Conservation (phyloP, 2,113 vertebrate species). For the Ceuthmochares aereus region DNA sequence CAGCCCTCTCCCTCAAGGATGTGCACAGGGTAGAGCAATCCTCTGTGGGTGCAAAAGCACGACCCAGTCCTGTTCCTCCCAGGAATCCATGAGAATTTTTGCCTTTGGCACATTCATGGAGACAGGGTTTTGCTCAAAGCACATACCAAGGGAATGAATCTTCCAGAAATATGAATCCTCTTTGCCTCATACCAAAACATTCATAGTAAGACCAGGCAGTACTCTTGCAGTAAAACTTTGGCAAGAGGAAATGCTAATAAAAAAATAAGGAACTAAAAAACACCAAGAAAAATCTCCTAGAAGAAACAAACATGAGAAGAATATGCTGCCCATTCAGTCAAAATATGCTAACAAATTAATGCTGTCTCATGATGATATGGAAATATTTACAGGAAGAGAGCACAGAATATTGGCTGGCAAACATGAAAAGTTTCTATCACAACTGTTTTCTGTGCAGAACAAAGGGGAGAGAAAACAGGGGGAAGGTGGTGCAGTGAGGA, state of each 20-base stretch:
- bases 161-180: slow-evolving; percentile 45
- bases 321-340: slow-evolving; percentile 22
- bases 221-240: slow-evolving; percentile 36
- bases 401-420: slow-evolving; percentile 21
- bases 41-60: background rate
- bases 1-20: background rate
- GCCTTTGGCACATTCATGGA: slow-evolving; percentile 8
- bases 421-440: background rate
- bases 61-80: background rate
- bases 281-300: slow-evolving; percentile 39
- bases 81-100: slow-evolving; percentile 26
- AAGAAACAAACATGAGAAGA: slow-evolving; percentile 59
- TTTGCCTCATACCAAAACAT: slow-evolving; percentile 60
- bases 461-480: background rate
- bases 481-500: background rate
- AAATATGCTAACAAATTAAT: slow-evolving; percentile 66
- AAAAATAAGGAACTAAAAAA: slow-evolving; percentile 31
- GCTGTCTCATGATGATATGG: slow-evolving; percentile 55
- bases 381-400: slow-evolving; percentile 65
- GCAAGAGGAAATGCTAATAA: slow-evolving; percentile 51
- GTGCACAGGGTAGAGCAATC: background rate
- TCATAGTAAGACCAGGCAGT: slow-evolving; percentile 46
- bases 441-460: background rate
- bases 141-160: slow-evolving; percentile 53
- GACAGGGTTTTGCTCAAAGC: slow-evolving; percentile 34